Base-by-base conservation (phyloP, 2,888 invertebrate genomes). In the Tigriopus californicus region DNA sequence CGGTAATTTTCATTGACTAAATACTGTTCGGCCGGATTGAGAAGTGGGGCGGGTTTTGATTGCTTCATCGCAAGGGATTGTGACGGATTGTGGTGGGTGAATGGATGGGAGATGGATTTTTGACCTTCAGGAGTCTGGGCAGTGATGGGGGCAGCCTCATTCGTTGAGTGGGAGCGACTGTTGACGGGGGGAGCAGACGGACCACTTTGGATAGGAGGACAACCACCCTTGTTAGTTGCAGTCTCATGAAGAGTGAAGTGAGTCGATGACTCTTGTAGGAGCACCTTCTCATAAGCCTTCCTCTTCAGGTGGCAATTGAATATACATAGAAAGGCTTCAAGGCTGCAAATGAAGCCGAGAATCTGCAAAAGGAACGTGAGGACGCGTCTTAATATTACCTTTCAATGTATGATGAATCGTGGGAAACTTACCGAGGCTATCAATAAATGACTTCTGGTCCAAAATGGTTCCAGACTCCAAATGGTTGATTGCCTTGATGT, bases 241-340 rank as follows among this genome's bases (percentile, higher is more conserved):
- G 56, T 56, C 44, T 56, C 56, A 20, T 56, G 56, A 46, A 56
- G 56, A 22, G 44, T 56, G 33, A 56, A 56, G 56, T 56, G 56
- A 1, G 56, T 56, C 6, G 56, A 56, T 13, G 56, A 56, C 18
- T 56, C 56, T 12, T 24, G 25, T 13, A 56, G 12, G 18, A 22
- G 20, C 13, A 44, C 56, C 5, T 44, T 15, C 15, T 44, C 18
- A 11, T n/a, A 44, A 5, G n/a, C 18, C 15, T n/a, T n/a, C 11
- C 5, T 12, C 12, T 18, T n/a, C 6, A 20, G 44, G 2, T n/a
- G 8, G 5, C 42, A 44, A 33, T 41, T 56, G 44, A 56, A 56
- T 22, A 44, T 42, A 20, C 56, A 56, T 46, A 56, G 22, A 33
- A 56, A 56, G 12, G 44, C 46, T 46, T 56, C 56, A 13, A 56